Evolutionary conservation across 2,888 invertebrate genomes (phyloP), one percentile per base, ranked within the genome.

Genomic region (Ctenicera cuprea): DNA sequence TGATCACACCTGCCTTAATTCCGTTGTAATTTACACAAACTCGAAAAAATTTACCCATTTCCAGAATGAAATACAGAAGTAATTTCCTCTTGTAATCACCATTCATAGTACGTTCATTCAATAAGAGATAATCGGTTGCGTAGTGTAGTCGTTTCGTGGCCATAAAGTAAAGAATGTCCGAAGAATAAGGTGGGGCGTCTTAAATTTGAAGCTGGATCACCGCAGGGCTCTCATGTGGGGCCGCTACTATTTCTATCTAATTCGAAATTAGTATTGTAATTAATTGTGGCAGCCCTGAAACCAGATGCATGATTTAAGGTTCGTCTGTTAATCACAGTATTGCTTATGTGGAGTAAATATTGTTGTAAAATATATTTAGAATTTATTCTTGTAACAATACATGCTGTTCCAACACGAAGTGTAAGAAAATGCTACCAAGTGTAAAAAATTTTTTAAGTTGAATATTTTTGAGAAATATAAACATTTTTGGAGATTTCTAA

Each of bases 211-310:
- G 59, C 45, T 7, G 33, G 11, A 33, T 48, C 11, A 45, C 41
- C 68, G 57, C 59, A 59, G 43, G 45, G 43, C 33, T 59, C 59
- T 59, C 59, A 14, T 45, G 45, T 57, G 59, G 68, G 68, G 68
- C 59, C 59, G 68, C 68, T 68, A 59, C 68, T 68, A 59, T 68
- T 59, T 68, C 59, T 57, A 33, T 41, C 33, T 54, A 66, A 66
- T 57, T 18, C 54, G 22, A 66, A 38, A 62, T 62, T 62, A 62
- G 12, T 43, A 43, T 14, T 62, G 62, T 62, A 62, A 62, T 62
- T 62, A 62, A 62, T 62, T 43, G 43, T 11, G 62, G 54, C 22
- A 62, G 22, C 43, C 16, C 57, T 20, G 3, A 22, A 16, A 22
- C 3, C 18, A 33, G 33, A 33, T 8, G 33, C 1, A 9, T 33